Base-by-base conservation (phyloP, 2,888 invertebrate genomes). In the Eledone cirrhosa region DNA sequence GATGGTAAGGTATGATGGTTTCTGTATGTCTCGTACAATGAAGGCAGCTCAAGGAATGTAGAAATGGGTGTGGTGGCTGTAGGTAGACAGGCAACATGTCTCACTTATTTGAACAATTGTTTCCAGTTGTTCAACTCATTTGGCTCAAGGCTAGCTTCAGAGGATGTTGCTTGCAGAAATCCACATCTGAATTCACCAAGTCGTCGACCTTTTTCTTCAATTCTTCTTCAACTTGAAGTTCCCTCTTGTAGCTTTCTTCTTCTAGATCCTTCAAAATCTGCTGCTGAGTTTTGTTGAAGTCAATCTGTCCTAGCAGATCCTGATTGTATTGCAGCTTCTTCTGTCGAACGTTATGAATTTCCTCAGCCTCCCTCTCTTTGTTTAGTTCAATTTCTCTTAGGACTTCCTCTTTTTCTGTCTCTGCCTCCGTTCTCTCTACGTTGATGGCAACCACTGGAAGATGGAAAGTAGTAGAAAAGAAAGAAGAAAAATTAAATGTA, bases 291-390 rank as follows among this genome's bases (percentile, higher is more conserved):
- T 22, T 19, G 19, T 72, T 72, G 41, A 72, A 72, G 14, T 72
- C 33, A 22, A 72, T 72, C 41, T 72, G 72, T 33, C 72, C 72
- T 22, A n/a, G 72, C n/a, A 72, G 72, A 41, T 72, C 72, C 5
- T 33, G 41, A 11, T n/a, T n/a, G 24, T 72, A 11, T 22, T 72
- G 72, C 22, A 33, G 8, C 22, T 41, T 33, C 31, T 72, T 72
- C 4, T 72, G n/a, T 3, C 72, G 72, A 0, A 31, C 11, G 4
- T 29, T 72, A 13, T 31, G 33, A 72, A 72, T 72, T 33, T 31
- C 72, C 31, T 72, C 72, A n/a, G 72, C 72, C 31, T 72, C 29
- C 14, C 31, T n/a, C n/a, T 29, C 13, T 33, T 72, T 72, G 22
- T 33, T 5, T 0, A 2, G 22, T 72, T 72, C 72, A 33, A 72